A percentile compares a stretch with the other conserved stretches of the same genome.
Conservation (phyloP, 2,113 vertebrate genomes). For the Chrysochloris asiatica region DNA sequence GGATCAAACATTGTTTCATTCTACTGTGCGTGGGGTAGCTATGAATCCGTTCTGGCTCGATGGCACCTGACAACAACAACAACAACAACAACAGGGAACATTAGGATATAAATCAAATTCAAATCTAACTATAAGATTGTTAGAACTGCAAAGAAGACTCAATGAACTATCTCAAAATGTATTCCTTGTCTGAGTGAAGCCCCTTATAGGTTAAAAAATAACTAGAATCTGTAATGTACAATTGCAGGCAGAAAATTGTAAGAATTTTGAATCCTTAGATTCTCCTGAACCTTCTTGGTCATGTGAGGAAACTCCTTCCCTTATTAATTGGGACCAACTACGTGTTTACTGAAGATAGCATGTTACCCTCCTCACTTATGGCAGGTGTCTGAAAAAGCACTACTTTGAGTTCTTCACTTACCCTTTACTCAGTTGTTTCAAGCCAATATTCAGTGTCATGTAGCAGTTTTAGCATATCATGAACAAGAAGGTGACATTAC, state of each 20-base stretch:
- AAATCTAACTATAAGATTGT: background rate
- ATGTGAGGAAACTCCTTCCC: background rate
- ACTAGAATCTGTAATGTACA: background rate
- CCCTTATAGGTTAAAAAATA: background rate
- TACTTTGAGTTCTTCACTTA: background rate
- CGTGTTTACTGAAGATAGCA: background rate
- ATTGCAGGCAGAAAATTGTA: background rate
- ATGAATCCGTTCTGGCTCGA: too few species aligned
- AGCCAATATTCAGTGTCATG: background rate
- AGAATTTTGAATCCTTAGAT: background rate
- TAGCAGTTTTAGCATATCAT: too few species aligned
- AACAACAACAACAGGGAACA: background rate
- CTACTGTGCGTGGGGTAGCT: too few species aligned
- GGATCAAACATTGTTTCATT: too few species aligned
- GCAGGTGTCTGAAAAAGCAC: background rate
- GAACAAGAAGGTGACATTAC: background rate
- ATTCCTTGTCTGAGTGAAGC: background rate
- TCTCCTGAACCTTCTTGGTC: background rate
- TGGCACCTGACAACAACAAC: too few species aligned
- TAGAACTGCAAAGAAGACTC: background rate
- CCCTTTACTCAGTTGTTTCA: background rate
- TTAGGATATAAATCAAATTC: background rate
- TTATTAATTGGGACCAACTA: background rate
- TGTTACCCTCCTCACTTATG: background rate
- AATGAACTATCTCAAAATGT: background rate